Evolutionary conservation across 2,888 invertebrate genomes (phyloP).

Genomic region (Baronia brevicornis): DNA sequence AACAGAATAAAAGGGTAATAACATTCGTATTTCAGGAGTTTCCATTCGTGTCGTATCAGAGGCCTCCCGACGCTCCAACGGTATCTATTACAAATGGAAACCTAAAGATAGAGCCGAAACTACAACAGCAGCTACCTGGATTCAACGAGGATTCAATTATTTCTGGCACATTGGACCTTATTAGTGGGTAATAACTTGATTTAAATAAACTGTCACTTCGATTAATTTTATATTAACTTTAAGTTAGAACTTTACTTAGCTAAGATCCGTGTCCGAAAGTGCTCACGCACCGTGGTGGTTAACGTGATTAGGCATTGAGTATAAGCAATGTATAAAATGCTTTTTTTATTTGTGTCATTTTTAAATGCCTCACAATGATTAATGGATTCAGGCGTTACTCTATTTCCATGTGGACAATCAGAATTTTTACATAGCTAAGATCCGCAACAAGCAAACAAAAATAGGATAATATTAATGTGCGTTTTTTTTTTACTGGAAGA

Average conservation of each 20-base stretch:
- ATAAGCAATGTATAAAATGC: too few species aligned
- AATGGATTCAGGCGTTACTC: too few species aligned
- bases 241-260: too few species aligned
- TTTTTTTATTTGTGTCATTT: too few species aligned
- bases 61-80: constrained; percentile 27
- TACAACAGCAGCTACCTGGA: constrained; percentile 38
- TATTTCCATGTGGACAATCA: too few species aligned
- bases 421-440: background rate
- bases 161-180: constrained; percentile 39
- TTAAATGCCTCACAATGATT: too few species aligned
- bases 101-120: constrained; percentile 38
- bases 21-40: constrained; percentile 34
- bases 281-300: too few species aligned
- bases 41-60: constrained; percentile 55
- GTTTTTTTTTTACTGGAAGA: background rate
- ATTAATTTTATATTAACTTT: too few species aligned
- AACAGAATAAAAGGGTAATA: too few species aligned
- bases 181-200: constrained; percentile 35
- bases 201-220: too few species aligned
- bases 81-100: constrained; percentile 33
- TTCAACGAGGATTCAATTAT: constrained; percentile 38
- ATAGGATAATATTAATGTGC: background rate
- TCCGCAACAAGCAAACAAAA: background rate
- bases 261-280: too few species aligned
- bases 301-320: too few species aligned